Evolutionary conservation across 2,113 vertebrate species (phyloP).

Genomic region (Ariopsis seemanni): DNA sequence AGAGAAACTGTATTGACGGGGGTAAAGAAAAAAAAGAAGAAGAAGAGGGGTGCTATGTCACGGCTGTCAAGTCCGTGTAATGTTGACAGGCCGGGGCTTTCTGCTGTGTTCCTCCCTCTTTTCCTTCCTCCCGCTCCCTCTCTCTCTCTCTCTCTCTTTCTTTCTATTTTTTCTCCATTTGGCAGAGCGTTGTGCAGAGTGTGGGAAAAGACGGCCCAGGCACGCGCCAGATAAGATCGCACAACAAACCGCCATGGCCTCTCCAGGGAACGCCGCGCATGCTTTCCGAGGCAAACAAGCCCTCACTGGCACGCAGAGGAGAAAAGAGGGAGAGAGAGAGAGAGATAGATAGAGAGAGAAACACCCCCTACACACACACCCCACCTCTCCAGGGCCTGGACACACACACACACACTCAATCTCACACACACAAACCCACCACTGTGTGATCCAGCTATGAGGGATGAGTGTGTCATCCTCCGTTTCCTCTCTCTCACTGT

Average conservation of each 20-base stretch:
- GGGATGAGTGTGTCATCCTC: constrained; percentile 57
- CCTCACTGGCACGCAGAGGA: constrained; percentile 64
- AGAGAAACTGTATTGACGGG: constrained; percentile 69
- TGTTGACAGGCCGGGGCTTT: constrained; percentile 73
- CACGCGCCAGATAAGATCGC: constrained; percentile 81
- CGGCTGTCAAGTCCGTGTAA: constrained; percentile 80
- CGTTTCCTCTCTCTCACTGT: constrained; percentile 43
- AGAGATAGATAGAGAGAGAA: neutral
- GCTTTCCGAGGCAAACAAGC: constrained; percentile 83
- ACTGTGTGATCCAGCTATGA: constrained; percentile 53
- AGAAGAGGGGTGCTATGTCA: constrained; percentile 76
- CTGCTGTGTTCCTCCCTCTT: constrained; percentile 52
- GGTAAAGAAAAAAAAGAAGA: constrained; percentile 4
- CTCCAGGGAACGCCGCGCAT: constrained; percentile 62
- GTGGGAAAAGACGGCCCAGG: constrained; percentile 84
- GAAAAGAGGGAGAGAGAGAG: neutral
- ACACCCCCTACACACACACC: constrained; percentile 35
- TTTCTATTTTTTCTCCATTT: constrained; percentile 52
- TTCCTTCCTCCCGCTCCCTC: constrained; percentile 60
- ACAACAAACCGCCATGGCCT: constrained; percentile 67
- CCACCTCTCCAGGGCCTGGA: constrained; percentile 38
- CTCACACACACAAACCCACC: constrained; percentile 38
- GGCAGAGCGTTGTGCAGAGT: constrained; percentile 76
- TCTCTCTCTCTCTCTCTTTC: constrained; percentile 24
- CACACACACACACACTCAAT: constrained; percentile 28